Base-by-base conservation (phyloP, 2,888 invertebrate genomes). In the Drosophila phalerata region DNA sequence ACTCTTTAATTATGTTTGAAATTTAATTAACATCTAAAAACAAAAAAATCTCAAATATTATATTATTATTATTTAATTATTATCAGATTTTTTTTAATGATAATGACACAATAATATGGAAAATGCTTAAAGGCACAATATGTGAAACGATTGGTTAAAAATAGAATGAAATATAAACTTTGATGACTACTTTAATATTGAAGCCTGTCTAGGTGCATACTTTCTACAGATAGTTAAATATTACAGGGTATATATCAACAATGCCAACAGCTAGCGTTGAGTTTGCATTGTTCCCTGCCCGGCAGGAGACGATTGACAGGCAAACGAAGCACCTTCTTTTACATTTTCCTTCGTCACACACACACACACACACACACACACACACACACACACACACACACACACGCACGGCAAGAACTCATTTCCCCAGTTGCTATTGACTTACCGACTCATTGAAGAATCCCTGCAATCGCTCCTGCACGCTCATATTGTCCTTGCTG, bases 361-460 rank as follows among this genome's bases (percentile, higher is more conserved):
- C 30, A 28, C 30, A 48, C 5, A 11, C 30, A 49, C 30, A 48
- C 11, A 32, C 11, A 30, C 17, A 30, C 30, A 25, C 1, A 13
- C 30, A 25, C 3, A 13, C 56, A 13, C 15, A 15, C 32, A 45
- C 38, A 32, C 32, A 32, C 30, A 32, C 22, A 22, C 22, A 22
- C 22, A 22, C 11, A 11, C 32, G 11, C 5, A 13, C 51, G 56
- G 17, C 40, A 51, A 47, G 40, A 66, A 55, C 53, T 67, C 51
- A 69, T 68, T 68, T 63, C 30, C 52, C 52, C n/a, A 25, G 49
- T 38, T 34, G 19, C 56, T 69, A 69, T 76, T 76, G 76, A 76
- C 76, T 76, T 79, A 92, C 93, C 74, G 92, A 84, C 89, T 92
- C 92, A 70, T 90, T 85, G 70, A 93, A 88, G 73, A 92, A 92